Evolutionary conservation across 2,113 vertebrate genomes (phyloP).

Genomic region (Vanacampus margaritifer): DNA sequence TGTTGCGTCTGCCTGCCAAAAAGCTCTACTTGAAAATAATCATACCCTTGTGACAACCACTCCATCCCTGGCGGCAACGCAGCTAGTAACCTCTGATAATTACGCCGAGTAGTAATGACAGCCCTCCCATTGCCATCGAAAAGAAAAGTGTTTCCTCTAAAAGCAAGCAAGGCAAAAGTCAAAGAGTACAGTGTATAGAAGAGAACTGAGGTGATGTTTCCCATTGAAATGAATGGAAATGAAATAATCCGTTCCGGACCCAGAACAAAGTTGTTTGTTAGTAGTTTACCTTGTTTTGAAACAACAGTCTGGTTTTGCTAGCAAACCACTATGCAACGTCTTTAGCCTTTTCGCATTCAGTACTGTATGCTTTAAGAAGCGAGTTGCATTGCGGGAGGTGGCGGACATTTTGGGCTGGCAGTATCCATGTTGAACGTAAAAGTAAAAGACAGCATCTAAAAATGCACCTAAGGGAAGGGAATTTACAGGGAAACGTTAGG

Average conservation of each 20-base stretch:
- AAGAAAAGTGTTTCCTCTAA: constrained; percentile 71
- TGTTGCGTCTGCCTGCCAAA: constrained; percentile 63
- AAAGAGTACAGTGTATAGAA: constrained; percentile 45
- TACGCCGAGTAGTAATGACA: constrained; percentile 74
- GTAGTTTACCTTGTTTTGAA: no score
- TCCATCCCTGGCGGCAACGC: constrained; percentile 60
- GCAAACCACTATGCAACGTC: no score
- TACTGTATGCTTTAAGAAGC: no score
- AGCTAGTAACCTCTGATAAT: constrained; percentile 70
- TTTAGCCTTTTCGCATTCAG: no score
- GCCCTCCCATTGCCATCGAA: constrained; percentile 62
- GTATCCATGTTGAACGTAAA: no score
- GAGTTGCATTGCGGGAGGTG: no score
- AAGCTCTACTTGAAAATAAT: constrained; percentile 66
- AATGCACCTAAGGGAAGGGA: no score
- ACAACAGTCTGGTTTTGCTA: no score
- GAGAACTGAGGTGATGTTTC: background rate
- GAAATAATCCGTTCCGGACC: background rate
- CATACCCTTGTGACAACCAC: constrained; percentile 69
- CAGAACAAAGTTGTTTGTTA: background rate
- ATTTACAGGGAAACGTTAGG: no score
- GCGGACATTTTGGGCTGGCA: background rate
- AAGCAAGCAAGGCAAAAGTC: constrained; percentile 57
- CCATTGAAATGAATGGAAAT: background rate
- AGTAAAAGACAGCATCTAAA: no score